Evolutionary conservation across 1,140 invertebrate genomes (phyloP).

Genomic region (Panulirus ornatus): DNA sequence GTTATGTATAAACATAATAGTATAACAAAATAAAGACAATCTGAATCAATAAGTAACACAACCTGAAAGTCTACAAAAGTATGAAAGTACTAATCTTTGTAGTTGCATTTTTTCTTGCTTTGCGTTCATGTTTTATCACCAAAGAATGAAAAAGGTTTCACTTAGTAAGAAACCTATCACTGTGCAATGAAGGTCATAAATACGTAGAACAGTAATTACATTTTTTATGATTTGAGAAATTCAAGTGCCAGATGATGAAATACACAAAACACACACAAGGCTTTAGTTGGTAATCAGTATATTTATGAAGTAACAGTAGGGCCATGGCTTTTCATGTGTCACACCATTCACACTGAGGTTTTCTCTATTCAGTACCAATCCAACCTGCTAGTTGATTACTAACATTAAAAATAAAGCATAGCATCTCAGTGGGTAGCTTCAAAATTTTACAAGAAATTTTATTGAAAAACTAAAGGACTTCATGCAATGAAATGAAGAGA

Average conservation of each 20-base stretch:
- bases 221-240: slow-evolving; percentile 39
- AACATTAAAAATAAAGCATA: neutral
- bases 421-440: too few relatives aligned
- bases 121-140: slow-evolving; percentile 14
- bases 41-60: slow-evolving; percentile 53
- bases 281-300: slow-evolving; percentile 23
- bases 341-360: neutral
- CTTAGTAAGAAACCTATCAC: slow-evolving; percentile 13
- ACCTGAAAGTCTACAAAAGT: slow-evolving; percentile 52
- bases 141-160: slow-evolving; percentile 11
- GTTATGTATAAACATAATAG: slow-evolving; percentile 48
- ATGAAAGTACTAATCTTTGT: slow-evolving; percentile 26
- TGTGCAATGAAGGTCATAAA: slow-evolving; percentile 33
- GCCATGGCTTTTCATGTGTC: neutral
- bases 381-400: neutral
- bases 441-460: too few relatives aligned
- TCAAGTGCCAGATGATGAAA: slow-evolving; percentile 33
- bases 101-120: slow-evolving; percentile 16
- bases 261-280: slow-evolving; percentile 41
- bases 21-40: slow-evolving; percentile 59
- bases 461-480: too few relatives aligned
- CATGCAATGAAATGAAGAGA: too few relatives aligned
- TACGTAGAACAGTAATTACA: slow-evolving; percentile 49
- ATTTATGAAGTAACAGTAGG: slow-evolving; percentile 5
- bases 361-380: neutral